Conservation (phyloP, 2,113 vertebrate genomes). For the Odontesthes bonariensis region DNA sequence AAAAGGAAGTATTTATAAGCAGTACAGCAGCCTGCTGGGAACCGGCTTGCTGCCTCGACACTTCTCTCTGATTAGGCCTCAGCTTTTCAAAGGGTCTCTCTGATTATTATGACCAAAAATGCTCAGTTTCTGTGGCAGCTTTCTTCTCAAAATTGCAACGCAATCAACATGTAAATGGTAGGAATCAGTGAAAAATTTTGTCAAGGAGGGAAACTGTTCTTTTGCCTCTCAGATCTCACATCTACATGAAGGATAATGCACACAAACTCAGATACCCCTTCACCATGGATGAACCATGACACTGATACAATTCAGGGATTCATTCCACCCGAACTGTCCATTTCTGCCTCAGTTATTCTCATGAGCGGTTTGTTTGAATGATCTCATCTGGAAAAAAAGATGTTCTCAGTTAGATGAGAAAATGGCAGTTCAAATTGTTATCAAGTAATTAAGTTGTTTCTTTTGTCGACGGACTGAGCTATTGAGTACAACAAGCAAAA, state of each 20-base stretch:
- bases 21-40: slow-evolving; percentile 41
- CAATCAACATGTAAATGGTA: slow-evolving; percentile 67
- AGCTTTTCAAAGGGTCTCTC: slow-evolving; percentile 47
- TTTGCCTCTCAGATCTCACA: slow-evolving; percentile 16
- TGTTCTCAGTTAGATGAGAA: slow-evolving; percentile 5
- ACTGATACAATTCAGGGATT: slow-evolving; percentile 1
- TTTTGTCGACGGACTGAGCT: not conserved
- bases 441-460: slow-evolving; percentile 1
- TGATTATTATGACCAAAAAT: slow-evolving; percentile 63
- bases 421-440: not conserved
- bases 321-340: not conserved
- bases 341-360: slow-evolving; percentile 12
- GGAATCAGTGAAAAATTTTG: slow-evolving; percentile 45
- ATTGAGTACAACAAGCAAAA: not conserved
- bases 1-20: slow-evolving; percentile 51
- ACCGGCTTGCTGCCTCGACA: slow-evolving; percentile 40
- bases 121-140: slow-evolving; percentile 27
- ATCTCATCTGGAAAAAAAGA: slow-evolving; percentile 25
- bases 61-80: slow-evolving; percentile 62
- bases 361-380: not conserved
- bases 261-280: slow-evolving; percentile 7
- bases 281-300: slow-evolving; percentile 23
- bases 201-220: slow-evolving; percentile 32
- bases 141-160: slow-evolving; percentile 31
- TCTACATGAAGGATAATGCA: slow-evolving; percentile 36